Base-by-base conservation (phyloP, 2,113 vertebrate genomes). In the Gambusia holbrooki region DNA sequence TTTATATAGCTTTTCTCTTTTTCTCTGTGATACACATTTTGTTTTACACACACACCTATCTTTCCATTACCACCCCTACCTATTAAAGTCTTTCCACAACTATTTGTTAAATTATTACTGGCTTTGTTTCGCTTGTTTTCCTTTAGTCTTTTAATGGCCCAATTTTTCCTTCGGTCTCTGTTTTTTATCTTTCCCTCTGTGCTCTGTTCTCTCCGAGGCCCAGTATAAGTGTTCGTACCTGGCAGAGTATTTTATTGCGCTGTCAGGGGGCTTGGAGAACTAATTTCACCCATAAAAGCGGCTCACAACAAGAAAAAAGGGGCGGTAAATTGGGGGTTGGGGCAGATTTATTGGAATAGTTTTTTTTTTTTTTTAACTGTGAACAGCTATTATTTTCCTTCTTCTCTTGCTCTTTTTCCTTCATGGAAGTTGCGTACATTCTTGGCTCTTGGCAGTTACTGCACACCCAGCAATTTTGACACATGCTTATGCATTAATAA, bases 211-310 rank as follows among this genome's bases (percentile, higher is more conserved):
- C 91, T 91, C 87, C 61, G 62, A 89, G 86, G 90, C 67, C 75
- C 66, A 80, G 71, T 92, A 65, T 83, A 77, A 86, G 78, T 81
- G 81, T 86, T 80, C 79, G 80, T 92, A 90, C 88, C 90, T 93
- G 92, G 91, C 91, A 90, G 69, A 61, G 72, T 71, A 64, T 92
- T 93, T 93, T 92, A 93, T 89, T 83, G 77, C 66, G 60, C 90
- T 92, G 91, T 93, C 90, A 82, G 88, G 83, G 83, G 87, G 79
- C 74, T 83, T 87, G 77, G 83, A 83, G 81, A 79, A 90, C 85
- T 88, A 90, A 90, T 93, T 92, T 90, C 74, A 48, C 63, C 82
- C 78, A 88, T 93, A 91, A 92, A 93, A 92, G 54, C 81, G 81
- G 81, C 81, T 87, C 78, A 35, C 85, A 91, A 90, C 80, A 88